phyloP scores from a whole-genome alignment of 2,888 invertebrate genomes.

The Dicranocentrus wangi region DNA sequence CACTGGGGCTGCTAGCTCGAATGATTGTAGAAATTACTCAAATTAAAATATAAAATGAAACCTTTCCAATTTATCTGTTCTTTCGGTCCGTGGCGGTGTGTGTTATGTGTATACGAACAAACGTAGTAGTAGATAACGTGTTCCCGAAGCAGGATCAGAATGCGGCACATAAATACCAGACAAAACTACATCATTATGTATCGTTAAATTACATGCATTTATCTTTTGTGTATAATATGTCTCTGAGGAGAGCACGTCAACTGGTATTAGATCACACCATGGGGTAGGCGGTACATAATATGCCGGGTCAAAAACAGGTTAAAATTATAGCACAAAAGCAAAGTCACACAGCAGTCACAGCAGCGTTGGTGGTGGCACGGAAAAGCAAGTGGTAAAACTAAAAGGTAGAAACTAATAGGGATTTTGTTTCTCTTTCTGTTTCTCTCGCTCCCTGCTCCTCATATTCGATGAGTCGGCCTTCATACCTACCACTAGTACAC shows the following conservation, averaged over 20 bases:
- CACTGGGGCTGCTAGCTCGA: not conserved
- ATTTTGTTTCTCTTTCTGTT: conserved; percentile 1
- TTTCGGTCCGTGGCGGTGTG: not conserved
- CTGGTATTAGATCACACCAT: conserved; percentile 55
- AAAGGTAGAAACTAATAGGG: conserved; percentile 29
- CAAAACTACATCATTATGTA: conserved; percentile 26
- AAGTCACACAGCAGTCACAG: conserved; percentile 13
- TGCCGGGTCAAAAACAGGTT: conserved; percentile 61
- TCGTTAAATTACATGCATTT: conserved; percentile 41
- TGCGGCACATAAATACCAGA: not conserved
- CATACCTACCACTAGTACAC: not conserved
- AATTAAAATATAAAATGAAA: conserved; percentile 51
- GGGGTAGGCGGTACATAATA: conserved; percentile 52
- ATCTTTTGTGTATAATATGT: conserved; percentile 50
- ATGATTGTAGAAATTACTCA: conserved; percentile 39
- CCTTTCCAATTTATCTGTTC: conserved; percentile 26
- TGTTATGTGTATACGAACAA: not conserved
- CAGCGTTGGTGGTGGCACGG: conserved; percentile 51
- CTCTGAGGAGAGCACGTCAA: conserved; percentile 50
- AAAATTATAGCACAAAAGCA: conserved; percentile 39
- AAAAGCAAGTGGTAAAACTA: conserved; percentile 40
- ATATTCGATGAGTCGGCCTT: not conserved
- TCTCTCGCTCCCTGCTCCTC: not conserved
- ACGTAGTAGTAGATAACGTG: not conserved
- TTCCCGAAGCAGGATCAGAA: not conserved